phyloP scores from a whole-genome alignment of 1,140 invertebrate species.

The Bombus terrestris region DNA sequence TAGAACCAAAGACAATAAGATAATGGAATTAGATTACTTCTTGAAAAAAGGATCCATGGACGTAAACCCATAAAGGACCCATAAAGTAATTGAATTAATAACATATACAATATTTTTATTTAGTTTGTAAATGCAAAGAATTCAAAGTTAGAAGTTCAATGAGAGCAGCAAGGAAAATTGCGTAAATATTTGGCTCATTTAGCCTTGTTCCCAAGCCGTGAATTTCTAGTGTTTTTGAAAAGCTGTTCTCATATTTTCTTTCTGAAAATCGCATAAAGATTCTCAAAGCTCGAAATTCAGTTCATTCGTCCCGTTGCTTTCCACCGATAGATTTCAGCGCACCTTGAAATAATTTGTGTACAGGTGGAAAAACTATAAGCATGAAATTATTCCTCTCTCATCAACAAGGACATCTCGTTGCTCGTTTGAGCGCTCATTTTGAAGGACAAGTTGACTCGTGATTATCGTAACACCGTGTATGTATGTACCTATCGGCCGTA shows the following conservation, averaged over 20 bases:
- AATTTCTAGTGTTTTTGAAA: no score
- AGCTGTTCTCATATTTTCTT: no score
- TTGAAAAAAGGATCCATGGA: neutral
- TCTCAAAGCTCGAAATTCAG: no score
- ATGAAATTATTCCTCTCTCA: neutral
- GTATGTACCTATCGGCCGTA: slow-evolving; percentile 1
- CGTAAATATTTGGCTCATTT: no score
- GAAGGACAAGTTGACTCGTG: neutral
- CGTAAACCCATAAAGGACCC: no score
- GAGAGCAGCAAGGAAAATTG: no score
- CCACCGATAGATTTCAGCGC: neutral
- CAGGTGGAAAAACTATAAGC: no score
- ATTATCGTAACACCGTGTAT: neutral
- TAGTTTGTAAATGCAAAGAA: neutral
- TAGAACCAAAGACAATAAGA: no score
- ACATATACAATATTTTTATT: neutral
- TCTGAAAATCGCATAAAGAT: no score
- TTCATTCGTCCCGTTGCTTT: neutral
- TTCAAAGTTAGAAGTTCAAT: no score
- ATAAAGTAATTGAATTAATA: neutral
- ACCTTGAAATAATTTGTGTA: neutral
- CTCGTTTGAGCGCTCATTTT: rapidly evolving
- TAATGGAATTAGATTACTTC: no score
- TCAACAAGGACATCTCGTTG: neutral
- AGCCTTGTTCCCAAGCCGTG: no score